These are phyloP conservation scores for Lophotriccus pileatus DNA, from an alignment of 2,797 vertebrate species.

Conservation along the genomic window DNA sequence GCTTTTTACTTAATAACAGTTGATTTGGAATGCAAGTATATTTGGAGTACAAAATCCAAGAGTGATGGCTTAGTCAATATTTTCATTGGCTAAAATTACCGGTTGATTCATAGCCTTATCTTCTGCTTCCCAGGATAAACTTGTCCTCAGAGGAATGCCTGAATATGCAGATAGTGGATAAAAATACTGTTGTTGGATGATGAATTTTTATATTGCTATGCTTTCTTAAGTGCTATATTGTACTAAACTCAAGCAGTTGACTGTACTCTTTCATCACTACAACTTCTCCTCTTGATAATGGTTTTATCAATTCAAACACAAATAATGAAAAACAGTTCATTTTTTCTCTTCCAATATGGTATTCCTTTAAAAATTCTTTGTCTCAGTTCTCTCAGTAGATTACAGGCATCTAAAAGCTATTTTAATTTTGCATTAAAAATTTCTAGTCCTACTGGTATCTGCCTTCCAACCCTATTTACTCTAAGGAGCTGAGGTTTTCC, in stretches of 20 bases:
- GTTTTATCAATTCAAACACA: neutral
- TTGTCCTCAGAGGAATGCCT: neutral
- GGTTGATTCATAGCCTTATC: neutral
- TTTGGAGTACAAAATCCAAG: neutral
- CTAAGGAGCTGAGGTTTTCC: neutral
- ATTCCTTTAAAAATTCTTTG: neutral
- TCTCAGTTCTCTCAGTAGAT: neutral
- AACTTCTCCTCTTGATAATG: neutral
- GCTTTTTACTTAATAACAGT: conserved; percentile 25
- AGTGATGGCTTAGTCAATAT: conserved; percentile 1
- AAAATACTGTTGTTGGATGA: neutral
- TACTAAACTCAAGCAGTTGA: neutral
- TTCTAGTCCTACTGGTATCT: neutral
- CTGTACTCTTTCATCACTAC: neutral
- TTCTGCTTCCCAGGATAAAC: neutral
- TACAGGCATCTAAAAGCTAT: neutral
- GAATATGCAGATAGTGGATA: neutral
- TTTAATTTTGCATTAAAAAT: neutral
- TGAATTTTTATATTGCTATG: neutral
- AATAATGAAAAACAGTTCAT: neutral
- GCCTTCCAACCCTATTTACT: neutral
- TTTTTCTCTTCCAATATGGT: neutral
- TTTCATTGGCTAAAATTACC: neutral
- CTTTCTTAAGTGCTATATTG: neutral
- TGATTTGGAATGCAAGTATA: conserved; percentile 15